Base-by-base conservation (phyloP, 2,797 vertebrate genomes). In the Kryptopterus vitreolus region DNA sequence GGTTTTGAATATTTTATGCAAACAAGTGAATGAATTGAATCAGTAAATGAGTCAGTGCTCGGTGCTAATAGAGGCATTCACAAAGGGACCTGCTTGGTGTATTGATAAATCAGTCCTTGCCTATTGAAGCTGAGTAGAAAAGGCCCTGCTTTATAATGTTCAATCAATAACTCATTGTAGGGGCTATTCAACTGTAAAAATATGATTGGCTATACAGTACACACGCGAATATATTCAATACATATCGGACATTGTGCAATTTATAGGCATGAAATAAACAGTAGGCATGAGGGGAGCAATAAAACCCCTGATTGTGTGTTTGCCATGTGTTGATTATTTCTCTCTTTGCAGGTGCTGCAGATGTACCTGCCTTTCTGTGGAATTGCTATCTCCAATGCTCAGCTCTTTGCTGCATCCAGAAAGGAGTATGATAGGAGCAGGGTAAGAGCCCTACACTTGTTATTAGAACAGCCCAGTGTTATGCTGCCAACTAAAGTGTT, bases 301-400 rank as follows among this genome's bases (percentile, higher is more conserved):
- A 35, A 65, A 7, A 52, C 4, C 26, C 16, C 22, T 24, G n/a
- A 26, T 16, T 75, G 35, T 52, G 35, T 66, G 48, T 20, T 53
- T 43, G 11, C 20, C 33, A 12, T 68, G 18, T 68, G 22, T 53
- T 78, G 70, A 79, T 66, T 57, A 61, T 38, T 53, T 50, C 24
- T 84, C 70, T 33, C 66, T 89, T 79, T 76, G 80, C 89, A 99
- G 98, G 98, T 99, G 83, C 95, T 99, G 94, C 96, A 98, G 93
- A 99, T 99, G 97, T 99, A 98, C 87, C 95, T 99, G 81, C 98
- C 98, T 0, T 99, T 99, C 89, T 99, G 98, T 87, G 98, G 98
- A 38, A 99, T 99, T 38, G 97, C 97, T 22, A 99, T 99, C 90
- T 96, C 96, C 85, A 99, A 99, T 20, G 98, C 98, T 83, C 98